Evolutionary conservation across 2,888 invertebrate species (phyloP).

Genomic region (Galeopsomyia nigrocyanea): DNA sequence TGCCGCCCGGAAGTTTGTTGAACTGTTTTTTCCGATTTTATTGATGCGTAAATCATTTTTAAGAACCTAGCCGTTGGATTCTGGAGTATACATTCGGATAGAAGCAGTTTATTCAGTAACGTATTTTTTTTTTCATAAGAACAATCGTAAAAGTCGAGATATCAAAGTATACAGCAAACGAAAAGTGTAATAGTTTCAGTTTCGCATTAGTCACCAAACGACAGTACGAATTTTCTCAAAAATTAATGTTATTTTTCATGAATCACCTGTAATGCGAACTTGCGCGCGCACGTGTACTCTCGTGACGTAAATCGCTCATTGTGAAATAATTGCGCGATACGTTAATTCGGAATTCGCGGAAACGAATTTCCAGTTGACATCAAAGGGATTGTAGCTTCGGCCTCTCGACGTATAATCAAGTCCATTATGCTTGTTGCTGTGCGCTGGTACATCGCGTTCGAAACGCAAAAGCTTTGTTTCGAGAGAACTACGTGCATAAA

Average conservation of each 20-base stretch:
- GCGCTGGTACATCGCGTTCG: no score
- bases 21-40: no score
- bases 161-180: not conserved
- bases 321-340: not conserved
- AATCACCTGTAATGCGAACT: conserved; percentile 26
- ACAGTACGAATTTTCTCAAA: not conserved
- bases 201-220: not conserved
- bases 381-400: no score
- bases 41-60: no score
- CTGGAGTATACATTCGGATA: no score
- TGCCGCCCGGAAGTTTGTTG: no score
- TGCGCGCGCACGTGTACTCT: not conserved
- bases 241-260: conserved; percentile 18
- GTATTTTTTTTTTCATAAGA: not conserved
- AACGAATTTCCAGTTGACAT: not conserved
- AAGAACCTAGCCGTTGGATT: no score
- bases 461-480: no score
- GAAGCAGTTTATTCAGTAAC: no score
- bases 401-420: no score
- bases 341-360: conserved; percentile 4
- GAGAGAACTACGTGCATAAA: no score
- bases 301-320: conserved; percentile 21
- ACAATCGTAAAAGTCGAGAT: not conserved
- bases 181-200: not conserved
- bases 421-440: no score